A percentile compares a stretch with the other conserved stretches of the same genome.
phyloP scores from a whole-genome alignment of 2,797 vertebrate species.

The Scyliorhinus canicula region DNA sequence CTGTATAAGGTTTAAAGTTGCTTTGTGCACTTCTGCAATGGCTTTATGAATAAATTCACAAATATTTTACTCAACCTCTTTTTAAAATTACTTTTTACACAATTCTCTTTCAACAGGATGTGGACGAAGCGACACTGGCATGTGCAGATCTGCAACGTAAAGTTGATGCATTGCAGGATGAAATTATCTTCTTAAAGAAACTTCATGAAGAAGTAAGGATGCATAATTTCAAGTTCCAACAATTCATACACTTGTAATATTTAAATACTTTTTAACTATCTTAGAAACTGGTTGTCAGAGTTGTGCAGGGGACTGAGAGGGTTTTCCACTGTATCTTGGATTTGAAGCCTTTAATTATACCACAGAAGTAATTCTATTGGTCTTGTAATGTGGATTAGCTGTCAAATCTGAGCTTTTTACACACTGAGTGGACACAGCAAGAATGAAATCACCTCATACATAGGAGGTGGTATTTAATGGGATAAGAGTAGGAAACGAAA shows the following conservation, averaged over 20 bases:
- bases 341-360: neutral
- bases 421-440: neutral
- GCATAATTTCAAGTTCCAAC: neutral
- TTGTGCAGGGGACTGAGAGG: too few species aligned
- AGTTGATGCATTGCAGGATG: slow-evolving; percentile 87
- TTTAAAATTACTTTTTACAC: neutral
- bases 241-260: neutral
- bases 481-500: neutral
- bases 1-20: neutral
- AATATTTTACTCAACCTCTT: neutral
- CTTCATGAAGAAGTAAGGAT: slow-evolving; percentile 82
- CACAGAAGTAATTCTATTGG: neutral
- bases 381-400: neutral
- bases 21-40: neutral
- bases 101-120: slow-evolving; percentile 64
- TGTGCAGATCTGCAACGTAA: slow-evolving; percentile 89
- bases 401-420: neutral
- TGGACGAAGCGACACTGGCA: slow-evolving; percentile 84
- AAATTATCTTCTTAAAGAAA: slow-evolving; percentile 90
- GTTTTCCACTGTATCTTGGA: neutral
- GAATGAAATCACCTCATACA: neutral
- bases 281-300: neutral
- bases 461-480: neutral
- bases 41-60: neutral
- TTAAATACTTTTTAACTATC: neutral